Evolutionary conservation across 2,888 invertebrate genomes (phyloP).

Genomic region (Molorchus minor): DNA sequence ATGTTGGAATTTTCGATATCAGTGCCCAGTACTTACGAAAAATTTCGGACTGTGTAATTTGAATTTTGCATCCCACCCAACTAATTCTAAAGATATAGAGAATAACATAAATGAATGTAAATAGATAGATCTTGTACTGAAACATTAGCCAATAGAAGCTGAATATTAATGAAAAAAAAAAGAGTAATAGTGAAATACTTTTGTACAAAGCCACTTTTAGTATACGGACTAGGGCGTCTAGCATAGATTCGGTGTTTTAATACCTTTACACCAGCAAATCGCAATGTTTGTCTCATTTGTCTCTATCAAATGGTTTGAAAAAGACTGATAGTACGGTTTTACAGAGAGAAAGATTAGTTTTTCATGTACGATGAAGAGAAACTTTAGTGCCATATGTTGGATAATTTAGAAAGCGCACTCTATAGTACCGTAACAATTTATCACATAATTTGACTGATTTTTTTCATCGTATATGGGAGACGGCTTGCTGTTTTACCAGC

Average conservation of each 20-base stretch:
- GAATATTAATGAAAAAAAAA: conserved; percentile 37
- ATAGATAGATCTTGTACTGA: conserved; percentile 48
- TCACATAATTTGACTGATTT: conserved; percentile 11
- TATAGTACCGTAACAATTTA: conserved; percentile 1
- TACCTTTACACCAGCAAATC: conserved; percentile 48
- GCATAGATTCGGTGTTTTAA: conserved; percentile 50
- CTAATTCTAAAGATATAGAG: conserved; percentile 16
- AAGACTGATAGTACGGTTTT: conserved; percentile 51
- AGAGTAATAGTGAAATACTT: conserved; percentile 45
- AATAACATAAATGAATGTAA: conserved; percentile 37
- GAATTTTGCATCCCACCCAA: conserved; percentile 1
- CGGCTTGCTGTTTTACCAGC: not conserved
- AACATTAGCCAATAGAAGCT: conserved; percentile 44
- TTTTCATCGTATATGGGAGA: conserved; percentile 3
- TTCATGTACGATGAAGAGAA: conserved; percentile 10
- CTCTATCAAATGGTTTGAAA: conserved; percentile 44
- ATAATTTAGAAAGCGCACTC: not conserved
- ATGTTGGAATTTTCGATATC: not conserved
- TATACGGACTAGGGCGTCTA: conserved; percentile 50
- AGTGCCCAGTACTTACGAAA: not conserved
- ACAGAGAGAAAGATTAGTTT: not conserved
- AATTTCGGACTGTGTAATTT: not conserved
- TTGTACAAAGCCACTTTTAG: conserved; percentile 54
- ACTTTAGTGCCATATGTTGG: conserved; percentile 19
- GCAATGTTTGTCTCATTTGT: conserved; percentile 45